Evolutionary conservation across 2,113 vertebrate genomes (phyloP).

Genomic region (Varanus komodoensis): DNA sequence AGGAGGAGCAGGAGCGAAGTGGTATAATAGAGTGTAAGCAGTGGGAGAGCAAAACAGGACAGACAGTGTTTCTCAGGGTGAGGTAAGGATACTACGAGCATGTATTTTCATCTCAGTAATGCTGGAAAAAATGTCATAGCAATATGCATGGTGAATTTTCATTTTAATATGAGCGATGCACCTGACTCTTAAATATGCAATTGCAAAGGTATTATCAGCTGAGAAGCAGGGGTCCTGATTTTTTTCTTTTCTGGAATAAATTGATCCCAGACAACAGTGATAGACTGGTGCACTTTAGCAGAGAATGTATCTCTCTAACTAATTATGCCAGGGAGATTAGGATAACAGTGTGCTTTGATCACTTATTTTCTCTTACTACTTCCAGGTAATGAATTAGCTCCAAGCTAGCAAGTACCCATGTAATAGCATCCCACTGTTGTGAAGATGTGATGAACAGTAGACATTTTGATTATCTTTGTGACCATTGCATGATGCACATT

Average conservation of each 20-base stretch:
- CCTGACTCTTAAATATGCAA: background rate
- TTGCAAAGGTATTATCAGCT: background rate
- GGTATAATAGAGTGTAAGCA: too few species aligned
- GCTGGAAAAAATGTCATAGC: background rate
- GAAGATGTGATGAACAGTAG: conserved; percentile 5
- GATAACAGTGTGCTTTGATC: conserved; percentile 18
- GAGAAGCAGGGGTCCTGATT: conserved; percentile 3
- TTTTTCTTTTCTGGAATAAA: conserved; percentile 17
- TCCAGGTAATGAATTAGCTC: conserved; percentile 27
- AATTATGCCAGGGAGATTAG: background rate
- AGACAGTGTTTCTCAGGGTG: too few species aligned
- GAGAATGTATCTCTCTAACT: conserved; percentile 8
- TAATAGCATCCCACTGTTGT: conserved; percentile 1
- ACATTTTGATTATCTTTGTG: background rate
- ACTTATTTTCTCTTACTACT: conserved; percentile 25
- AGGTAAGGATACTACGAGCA: too few species aligned
- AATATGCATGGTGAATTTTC: background rate
- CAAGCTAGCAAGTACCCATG: background rate
- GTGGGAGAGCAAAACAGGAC: too few species aligned
- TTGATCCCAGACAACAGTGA: background rate
- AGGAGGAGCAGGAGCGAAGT: too few species aligned
- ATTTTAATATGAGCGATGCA: background rate
- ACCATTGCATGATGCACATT: background rate
- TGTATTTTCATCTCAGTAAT: background rate
- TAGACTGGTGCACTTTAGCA: background rate